Percentiles rank a stretch among this genome's conserved stretches.
These are phyloP conservation scores for Prunella strophiata DNA, from an alignment of 2,797 vertebrate species.

Conservation along the genomic window DNA sequence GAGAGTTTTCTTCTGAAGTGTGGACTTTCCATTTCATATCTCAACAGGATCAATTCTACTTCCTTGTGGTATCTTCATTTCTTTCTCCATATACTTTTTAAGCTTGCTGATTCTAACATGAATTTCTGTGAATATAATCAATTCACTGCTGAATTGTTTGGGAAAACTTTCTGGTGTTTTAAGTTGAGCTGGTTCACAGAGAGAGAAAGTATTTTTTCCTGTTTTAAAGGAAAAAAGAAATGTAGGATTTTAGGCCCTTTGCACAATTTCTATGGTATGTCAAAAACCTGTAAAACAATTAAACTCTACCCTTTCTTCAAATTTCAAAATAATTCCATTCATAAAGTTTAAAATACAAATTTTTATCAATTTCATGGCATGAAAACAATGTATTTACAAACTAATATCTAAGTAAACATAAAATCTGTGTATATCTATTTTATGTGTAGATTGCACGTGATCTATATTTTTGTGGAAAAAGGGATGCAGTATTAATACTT, in stretches of 20 bases:
- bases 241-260: background rate
- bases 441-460: background rate
- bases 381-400: background rate
- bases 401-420: background rate
- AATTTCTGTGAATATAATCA: background rate
- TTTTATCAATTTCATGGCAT: background rate
- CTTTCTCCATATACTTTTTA: background rate
- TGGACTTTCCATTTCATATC: background rate
- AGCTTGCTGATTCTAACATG: background rate
- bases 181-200: background rate
- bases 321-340: background rate
- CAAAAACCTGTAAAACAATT: background rate
- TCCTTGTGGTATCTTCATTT: background rate
- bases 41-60: background rate
- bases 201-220: background rate
- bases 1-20: background rate
- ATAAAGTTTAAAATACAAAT: background rate
- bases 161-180: background rate
- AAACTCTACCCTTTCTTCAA: accelerated
- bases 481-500: background rate
- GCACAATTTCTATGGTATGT: background rate
- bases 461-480: background rate
- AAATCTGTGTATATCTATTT: background rate
- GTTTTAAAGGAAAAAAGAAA: background rate
- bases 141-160: background rate